Percentiles rank a stretch among this genome's conserved stretches.
These are phyloP conservation scores for Limosa lapponica DNA, from an alignment of 2,797 vertebrate species.

Conservation along the genomic window DNA sequence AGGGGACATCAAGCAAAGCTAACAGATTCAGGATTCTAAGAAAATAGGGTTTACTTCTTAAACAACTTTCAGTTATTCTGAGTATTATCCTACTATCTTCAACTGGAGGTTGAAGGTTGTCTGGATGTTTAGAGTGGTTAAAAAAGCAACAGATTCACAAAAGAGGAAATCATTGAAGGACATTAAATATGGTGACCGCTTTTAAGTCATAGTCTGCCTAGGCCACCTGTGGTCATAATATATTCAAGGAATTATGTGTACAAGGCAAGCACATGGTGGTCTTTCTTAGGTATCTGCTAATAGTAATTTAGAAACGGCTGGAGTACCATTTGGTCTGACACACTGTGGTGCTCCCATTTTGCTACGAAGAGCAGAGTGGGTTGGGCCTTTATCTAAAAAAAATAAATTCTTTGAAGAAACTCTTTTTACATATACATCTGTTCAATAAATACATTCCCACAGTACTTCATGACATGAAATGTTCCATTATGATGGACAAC, in stretches of 20 bases:
- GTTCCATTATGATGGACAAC: not conserved
- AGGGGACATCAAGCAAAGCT: not conserved
- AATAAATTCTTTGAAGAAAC: not conserved
- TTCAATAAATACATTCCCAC: not conserved
- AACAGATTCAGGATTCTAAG: not conserved
- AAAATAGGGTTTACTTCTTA: not conserved
- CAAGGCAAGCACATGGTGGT: not conserved
- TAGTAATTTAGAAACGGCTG: not conserved
- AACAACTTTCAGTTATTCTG: not conserved
- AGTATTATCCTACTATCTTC: not conserved
- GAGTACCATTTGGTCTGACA: not conserved
- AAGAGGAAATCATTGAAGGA: not conserved
- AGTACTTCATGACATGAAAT: not conserved
- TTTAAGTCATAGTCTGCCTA: not conserved
- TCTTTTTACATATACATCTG: not conserved
- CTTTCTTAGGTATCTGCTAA: not conserved
- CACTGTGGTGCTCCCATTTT: not conserved
- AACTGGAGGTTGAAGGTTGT: not conserved
- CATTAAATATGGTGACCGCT: not conserved
- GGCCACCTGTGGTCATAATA: not conserved
- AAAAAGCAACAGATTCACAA: not conserved
- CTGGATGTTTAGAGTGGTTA: not conserved
- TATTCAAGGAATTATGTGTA: not conserved
- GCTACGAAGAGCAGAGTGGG: not conserved
- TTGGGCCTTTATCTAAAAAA: not conserved